A percentile compares a stretch with the other conserved stretches of the same genome.
Conservation (phyloP, 2,113 vertebrate species). For the Odocoileus hemionus region DNA sequence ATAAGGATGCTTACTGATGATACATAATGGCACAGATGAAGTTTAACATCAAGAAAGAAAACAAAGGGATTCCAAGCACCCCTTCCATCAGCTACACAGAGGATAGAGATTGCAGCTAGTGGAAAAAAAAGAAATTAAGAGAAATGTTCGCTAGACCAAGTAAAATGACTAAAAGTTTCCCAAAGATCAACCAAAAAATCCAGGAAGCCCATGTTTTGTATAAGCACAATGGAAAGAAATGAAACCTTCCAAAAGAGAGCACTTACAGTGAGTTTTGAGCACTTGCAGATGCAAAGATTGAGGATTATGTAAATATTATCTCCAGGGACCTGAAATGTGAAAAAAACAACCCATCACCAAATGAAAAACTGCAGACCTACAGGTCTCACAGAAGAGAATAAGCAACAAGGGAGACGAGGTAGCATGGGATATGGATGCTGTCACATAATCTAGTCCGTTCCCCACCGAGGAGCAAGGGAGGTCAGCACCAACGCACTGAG, state of each 20-base stretch:
- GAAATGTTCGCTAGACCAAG: background rate
- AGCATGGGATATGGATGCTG: background rate
- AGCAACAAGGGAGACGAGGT: background rate
- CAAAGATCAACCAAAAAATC: background rate
- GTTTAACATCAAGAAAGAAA: background rate
- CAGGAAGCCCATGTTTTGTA: background rate
- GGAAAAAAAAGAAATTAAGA: background rate
- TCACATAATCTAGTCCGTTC: background rate
- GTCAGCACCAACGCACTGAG: no score
- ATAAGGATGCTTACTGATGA: background rate
- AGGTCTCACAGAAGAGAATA: background rate
- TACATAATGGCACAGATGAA: background rate
- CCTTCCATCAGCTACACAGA: background rate
- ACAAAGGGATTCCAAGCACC: background rate
- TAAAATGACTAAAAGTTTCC: background rate
- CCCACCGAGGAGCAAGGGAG: background rate
- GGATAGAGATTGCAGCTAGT: background rate
- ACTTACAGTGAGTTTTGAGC: background rate
- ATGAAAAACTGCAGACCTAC: background rate
- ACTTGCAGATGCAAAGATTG: background rate
- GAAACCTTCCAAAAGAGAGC: background rate
- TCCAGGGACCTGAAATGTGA: background rate
- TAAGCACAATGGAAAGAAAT: background rate
- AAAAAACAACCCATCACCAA: background rate
- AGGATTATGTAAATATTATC: constrained; percentile 30